A percentile compares a stretch with the other conserved stretches of the same genome.
Conservation (phyloP, 2,888 invertebrate genomes). For the Napeogenes sylphis region DNA sequence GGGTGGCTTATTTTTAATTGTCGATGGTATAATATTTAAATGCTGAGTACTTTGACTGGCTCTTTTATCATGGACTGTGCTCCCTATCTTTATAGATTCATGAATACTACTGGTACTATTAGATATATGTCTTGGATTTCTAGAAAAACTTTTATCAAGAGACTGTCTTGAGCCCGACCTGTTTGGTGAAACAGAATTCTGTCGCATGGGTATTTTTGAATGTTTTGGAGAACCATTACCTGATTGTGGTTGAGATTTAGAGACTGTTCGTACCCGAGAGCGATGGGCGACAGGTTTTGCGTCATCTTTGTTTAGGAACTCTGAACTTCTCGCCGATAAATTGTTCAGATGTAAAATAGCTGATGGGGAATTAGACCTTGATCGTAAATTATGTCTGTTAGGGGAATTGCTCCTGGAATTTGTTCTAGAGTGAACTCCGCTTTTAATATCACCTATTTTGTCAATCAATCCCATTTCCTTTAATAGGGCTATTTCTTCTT, state of each 20-base stretch:
- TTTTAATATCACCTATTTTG: slow-evolving; percentile 50
- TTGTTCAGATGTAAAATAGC: slow-evolving; percentile 58
- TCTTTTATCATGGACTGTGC: slow-evolving; percentile 62
- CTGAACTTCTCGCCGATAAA: slow-evolving; percentile 45
- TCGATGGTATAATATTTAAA: slow-evolving; percentile 55
- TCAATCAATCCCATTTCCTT: slow-evolving; percentile 71
- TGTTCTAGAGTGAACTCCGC: slow-evolving; percentile 46
- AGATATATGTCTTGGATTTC: slow-evolving; percentile 64
- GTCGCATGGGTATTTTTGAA: slow-evolving; percentile 71
- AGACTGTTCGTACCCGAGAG: slow-evolving; percentile 57
- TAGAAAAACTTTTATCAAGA: slow-evolving; percentile 50
- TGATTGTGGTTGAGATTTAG: slow-evolving; percentile 69
- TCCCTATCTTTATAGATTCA: slow-evolving; percentile 64
- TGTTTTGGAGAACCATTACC: slow-evolving; percentile 70
- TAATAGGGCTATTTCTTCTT: slow-evolving; percentile 69
- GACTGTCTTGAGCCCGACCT: slow-evolving; percentile 48
- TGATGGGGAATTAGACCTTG: slow-evolving; percentile 68
- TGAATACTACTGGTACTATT: slow-evolving; percentile 73
- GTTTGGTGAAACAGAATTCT: slow-evolving; percentile 66
- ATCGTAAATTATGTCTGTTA: slow-evolving; percentile 57
- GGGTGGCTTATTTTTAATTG: slow-evolving; percentile 70
- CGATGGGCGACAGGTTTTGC: slow-evolving; percentile 56
- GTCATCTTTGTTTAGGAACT: slow-evolving; percentile 51
- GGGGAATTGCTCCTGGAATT: slow-evolving; percentile 67
- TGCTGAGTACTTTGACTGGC: slow-evolving; percentile 64